phyloP scores from a whole-genome alignment of 2,797 vertebrate species.

The Thalassophryne amazonica region DNA sequence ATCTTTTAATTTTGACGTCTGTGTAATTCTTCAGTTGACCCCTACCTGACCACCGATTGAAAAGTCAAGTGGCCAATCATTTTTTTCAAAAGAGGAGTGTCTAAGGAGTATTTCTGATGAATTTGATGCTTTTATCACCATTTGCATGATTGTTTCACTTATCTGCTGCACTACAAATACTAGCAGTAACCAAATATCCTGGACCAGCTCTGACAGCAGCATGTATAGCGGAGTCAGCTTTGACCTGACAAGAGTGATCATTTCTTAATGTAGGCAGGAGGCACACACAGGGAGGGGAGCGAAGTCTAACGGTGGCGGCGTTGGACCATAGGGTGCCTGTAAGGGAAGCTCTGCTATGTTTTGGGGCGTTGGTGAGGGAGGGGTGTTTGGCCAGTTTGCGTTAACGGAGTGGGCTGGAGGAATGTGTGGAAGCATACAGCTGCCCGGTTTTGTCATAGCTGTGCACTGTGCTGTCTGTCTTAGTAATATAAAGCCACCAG shows the following conservation, averaged over 20 bases:
- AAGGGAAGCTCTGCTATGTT: slow-evolving; percentile 45
- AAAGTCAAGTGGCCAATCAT: too few relatives aligned
- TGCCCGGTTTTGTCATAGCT: slow-evolving; percentile 71
- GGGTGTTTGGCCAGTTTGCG: slow-evolving; percentile 25
- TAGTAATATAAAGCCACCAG: slow-evolving; percentile 64
- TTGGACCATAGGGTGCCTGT: slow-evolving; percentile 35
- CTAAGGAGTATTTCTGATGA: too few relatives aligned
- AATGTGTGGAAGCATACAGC: slow-evolving; percentile 76
- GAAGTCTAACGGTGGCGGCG: slow-evolving; percentile 1
- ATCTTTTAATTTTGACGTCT: too few relatives aligned
- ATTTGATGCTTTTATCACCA: too few relatives aligned
- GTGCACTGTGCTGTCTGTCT: slow-evolving; percentile 54
- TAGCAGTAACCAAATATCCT: slow-evolving; percentile 12
- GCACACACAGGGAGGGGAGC: slow-evolving; percentile 9
- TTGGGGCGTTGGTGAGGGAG: slow-evolving; percentile 6
- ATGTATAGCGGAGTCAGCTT: slow-evolving; percentile 22
- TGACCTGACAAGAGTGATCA: slow-evolving; percentile 57
- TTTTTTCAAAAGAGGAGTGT: too few relatives aligned
- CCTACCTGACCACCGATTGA: too few relatives aligned
- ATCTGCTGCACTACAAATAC: too few relatives aligned
- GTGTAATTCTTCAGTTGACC: too few relatives aligned
- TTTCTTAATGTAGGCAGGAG: slow-evolving; percentile 63
- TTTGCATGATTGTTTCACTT: too few relatives aligned
- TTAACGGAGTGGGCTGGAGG: slow-evolving; percentile 56
- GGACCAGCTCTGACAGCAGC: slow-evolving; percentile 29